Percentiles rank a stretch among this genome's conserved stretches.
Evolutionary conservation across 2,113 vertebrate species (phyloP).

Genomic region (Antechinus stuartii): DNA sequence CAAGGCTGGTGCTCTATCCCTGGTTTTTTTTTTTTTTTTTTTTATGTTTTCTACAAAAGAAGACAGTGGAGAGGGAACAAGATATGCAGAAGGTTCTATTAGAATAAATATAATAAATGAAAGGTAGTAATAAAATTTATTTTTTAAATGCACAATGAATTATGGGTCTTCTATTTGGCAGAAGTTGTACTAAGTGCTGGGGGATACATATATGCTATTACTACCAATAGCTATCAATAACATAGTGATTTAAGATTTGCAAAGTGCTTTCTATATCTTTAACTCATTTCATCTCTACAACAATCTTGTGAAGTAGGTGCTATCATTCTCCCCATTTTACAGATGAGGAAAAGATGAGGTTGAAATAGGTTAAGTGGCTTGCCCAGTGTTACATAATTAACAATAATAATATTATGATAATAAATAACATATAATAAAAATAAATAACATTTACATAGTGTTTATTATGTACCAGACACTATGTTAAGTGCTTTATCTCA

Average conservation of each 20-base stretch:
- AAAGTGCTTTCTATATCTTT: neutral
- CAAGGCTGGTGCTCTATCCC: too few relatives aligned
- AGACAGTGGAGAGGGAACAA: neutral
- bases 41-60: neutral
- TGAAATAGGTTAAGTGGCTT: neutral
- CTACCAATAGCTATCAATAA: neutral
- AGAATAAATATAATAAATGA: neutral
- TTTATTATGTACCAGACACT: neutral
- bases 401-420: neutral
- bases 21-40: too few relatives aligned
- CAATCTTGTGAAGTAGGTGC: neutral
- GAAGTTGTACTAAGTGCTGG: neutral
- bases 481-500: neutral
- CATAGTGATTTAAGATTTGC: neutral
- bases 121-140: neutral
- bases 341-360: neutral
- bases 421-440: too few relatives aligned
- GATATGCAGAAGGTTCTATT: neutral
- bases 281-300: neutral
- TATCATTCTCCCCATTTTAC: neutral
- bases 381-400: neutral
- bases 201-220: neutral
- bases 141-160: neutral
- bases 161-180: neutral
- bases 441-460: neutral